Conservation (phyloP, 2,888 invertebrate genomes). For the Drosophila sordidapex region DNA sequence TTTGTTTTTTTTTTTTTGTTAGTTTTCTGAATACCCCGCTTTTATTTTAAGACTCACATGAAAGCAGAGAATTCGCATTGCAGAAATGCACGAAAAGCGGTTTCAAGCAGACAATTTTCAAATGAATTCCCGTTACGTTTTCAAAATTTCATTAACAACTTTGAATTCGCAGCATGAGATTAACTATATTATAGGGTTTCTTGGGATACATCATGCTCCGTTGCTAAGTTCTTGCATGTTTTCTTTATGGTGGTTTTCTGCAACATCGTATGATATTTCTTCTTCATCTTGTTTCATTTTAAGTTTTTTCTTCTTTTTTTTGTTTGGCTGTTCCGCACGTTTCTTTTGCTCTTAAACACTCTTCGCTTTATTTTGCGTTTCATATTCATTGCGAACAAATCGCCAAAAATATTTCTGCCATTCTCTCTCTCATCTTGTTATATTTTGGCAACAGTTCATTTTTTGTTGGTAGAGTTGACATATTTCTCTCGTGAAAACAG, state of each 20-base stretch:
- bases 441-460: conserved; percentile 13
- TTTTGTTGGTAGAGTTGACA: conserved; percentile 34
- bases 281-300: conserved; percentile 13
- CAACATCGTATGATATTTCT: conserved; percentile 76
- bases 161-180: background rate
- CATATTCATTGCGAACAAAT: conserved; percentile 27
- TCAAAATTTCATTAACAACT: background rate
- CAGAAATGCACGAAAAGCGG: background rate
- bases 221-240: conserved; percentile 26
- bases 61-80: background rate
- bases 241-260: conserved; percentile 55
- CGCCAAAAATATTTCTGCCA: conserved; percentile 51
- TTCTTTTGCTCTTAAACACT: conserved; percentile 53
- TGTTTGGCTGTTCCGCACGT: conserved; percentile 47
- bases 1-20: conserved; percentile 16
- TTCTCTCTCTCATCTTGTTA: conserved; percentile 2
- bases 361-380: conserved; percentile 29
- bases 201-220: conserved; percentile 2
- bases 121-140: background rate
- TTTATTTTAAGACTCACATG: background rate
- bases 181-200: conserved; percentile 16
- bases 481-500: conserved; percentile 43
- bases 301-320: conserved; percentile 14
- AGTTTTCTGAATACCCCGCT: conserved; percentile 2
- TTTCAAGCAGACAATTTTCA: background rate